Conservation (phyloP, 2,888 invertebrate species). For the Oscheius myriophilus region DNA sequence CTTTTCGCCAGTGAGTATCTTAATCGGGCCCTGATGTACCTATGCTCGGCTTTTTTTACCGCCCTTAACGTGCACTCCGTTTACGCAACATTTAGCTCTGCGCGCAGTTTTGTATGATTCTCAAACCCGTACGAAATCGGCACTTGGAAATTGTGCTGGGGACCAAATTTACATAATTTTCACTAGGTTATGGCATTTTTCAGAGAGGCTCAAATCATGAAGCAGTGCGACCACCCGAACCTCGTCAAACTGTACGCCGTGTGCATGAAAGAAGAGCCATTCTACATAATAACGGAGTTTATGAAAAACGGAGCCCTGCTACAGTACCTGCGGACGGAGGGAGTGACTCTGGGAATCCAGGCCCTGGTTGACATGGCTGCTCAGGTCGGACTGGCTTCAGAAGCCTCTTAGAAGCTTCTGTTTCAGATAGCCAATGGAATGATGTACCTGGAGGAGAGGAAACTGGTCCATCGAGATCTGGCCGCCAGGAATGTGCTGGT, state of each 20-base stretch:
- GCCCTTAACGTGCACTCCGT: neutral
- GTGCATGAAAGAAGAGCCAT: conserved; percentile 90
- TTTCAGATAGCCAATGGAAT: conserved; percentile 74
- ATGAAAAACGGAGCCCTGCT: conserved; percentile 95
- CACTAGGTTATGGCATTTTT: conserved; percentile 28
- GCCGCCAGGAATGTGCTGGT: conserved; percentile 74
- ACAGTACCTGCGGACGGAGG: conserved; percentile 60
- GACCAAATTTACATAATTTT: too few relatives aligned
- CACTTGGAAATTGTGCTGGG: too few relatives aligned
- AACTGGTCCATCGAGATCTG: conserved; percentile 88
- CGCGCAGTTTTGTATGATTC: too few relatives aligned
- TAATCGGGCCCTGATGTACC: too few relatives aligned
- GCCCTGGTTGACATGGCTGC: conserved; percentile 94
- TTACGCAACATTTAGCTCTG: neutral
- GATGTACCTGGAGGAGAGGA: conserved; percentile 76
- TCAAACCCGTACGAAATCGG: too few relatives aligned
- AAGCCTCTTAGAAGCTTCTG: neutral
- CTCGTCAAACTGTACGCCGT: conserved; percentile 93
- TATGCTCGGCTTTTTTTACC: too few relatives aligned
- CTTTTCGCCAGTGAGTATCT: conserved; percentile 80
- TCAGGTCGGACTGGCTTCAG: conserved; percentile 77
- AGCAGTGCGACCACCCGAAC: conserved; percentile 93
- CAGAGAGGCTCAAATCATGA: conserved; percentile 97
- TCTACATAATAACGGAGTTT: conserved; percentile 86
- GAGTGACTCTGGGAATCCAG: conserved; percentile 84